Base-by-base conservation (phyloP, 2,797 vertebrate genomes). In the Chaenodraco wilsoni region DNA sequence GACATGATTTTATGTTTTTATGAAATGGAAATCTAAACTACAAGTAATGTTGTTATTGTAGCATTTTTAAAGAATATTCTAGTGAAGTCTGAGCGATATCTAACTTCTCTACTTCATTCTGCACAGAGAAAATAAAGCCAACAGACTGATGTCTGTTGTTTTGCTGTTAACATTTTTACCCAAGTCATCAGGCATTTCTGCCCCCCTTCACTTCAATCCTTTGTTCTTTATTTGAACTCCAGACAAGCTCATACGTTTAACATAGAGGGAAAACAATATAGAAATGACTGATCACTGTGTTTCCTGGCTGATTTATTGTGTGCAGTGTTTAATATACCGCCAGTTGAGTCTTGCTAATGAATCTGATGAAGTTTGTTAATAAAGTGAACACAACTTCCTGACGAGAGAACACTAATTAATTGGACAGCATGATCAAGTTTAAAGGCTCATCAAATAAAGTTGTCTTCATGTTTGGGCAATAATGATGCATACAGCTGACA, bases 371-470 rank as follows among this genome's bases (percentile, higher is more conserved):
- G 85, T 90, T 85, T 81, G 64, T 71, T 85, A 78, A 87, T 85
- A 81, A 78, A 84, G 65, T 51, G 68, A 74, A 78, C 56, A 75
- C 74, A 82, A 80, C 72, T 74, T 77, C 31, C 74, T 68, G 70
- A 90, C 72, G 83, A 78, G 71, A 88, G 69, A 85, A 19, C 46
- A 79, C 69, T 83, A 87, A 91, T 81, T 84, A 84, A 87, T 83
- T 74, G 71, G 77, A 86, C 68, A 74, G 49, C 65, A 52, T 76
- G 81, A 86, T 84, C 57, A 64, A 67, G 63, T 89, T 81, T 84
- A 80, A 90, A 87, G 81, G 80, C 76, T 84, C 83, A 89, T 86
- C 85, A 83, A 88, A 67, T 65, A 79, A 93, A 91, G 89, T 84
- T 85, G 65, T 76, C 76, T 82, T 77, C 57, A 55, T 73, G 64